Percentiles rank a stretch among this genome's conserved stretches.
Evolutionary conservation across 2,113 vertebrate species (phyloP).

Genomic region (Promerops cafer): DNA sequence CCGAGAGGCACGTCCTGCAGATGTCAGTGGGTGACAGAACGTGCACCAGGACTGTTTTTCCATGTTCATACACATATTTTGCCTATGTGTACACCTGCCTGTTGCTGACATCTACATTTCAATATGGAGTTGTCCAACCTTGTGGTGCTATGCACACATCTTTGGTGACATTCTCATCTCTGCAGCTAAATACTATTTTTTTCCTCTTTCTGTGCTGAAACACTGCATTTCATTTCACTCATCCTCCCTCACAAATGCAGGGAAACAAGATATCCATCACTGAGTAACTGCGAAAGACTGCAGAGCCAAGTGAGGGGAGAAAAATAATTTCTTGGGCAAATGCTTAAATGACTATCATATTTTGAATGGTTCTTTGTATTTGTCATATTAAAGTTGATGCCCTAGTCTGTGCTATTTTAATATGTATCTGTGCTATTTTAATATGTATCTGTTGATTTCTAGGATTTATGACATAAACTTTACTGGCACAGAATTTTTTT

Average conservation of each 20-base stretch:
- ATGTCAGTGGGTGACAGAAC: background rate
- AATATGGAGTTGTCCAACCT: background rate
- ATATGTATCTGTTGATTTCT: background rate
- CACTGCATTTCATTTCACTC: background rate
- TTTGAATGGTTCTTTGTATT: slow-evolving; percentile 2
- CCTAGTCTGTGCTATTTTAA: background rate
- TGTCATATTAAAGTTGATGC: background rate
- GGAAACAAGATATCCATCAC: background rate
- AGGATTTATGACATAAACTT: background rate
- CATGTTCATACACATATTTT: fast-evolving
- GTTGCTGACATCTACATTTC: background rate
- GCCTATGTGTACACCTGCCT: background rate
- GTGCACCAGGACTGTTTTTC: background rate
- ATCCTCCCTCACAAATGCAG: background rate
- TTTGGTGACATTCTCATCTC: background rate
- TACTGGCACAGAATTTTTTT: background rate
- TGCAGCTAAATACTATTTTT: background rate
- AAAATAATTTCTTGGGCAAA: background rate
- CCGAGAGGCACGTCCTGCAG: fast-evolving
- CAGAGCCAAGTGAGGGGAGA: background rate
- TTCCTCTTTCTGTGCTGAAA: background rate
- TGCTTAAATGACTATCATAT: background rate
- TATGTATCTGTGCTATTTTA: background rate
- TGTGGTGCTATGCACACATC: background rate
- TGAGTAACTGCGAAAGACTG: background rate